phyloP scores from a whole-genome alignment of 2,797 vertebrate genomes.

The Sebastes iracundus region DNA sequence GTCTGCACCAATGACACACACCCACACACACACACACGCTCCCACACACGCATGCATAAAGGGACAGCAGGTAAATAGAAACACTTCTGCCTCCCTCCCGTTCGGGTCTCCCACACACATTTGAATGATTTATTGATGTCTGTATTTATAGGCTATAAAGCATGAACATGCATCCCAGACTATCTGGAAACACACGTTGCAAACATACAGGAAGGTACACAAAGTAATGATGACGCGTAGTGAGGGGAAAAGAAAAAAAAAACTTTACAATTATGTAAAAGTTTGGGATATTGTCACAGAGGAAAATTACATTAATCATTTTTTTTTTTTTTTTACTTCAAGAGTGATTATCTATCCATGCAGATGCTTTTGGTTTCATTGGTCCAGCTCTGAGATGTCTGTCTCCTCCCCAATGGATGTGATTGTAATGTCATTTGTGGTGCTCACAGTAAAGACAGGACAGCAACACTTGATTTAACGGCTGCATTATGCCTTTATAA shows the following conservation, averaged over 20 bases:
- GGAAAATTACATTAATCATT: neutral
- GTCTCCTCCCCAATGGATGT: neutral
- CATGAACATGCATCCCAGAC: neutral
- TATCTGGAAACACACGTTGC: neutral
- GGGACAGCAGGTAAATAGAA: neutral
- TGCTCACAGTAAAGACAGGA: neutral
- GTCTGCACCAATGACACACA: slow-evolving; percentile 46
- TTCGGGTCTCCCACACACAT: neutral
- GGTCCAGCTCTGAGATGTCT: neutral
- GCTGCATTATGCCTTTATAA: neutral
- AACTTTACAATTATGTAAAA: neutral
- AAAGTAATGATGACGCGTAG: neutral
- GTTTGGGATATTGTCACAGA: neutral
- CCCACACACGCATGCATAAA: neutral
- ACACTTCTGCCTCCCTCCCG: neutral
- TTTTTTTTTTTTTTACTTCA: neutral
- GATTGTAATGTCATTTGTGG: neutral
- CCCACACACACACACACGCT: slow-evolving; percentile 11
- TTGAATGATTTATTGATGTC: slow-evolving; percentile 10
- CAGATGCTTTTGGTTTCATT: neutral
- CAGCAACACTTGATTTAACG: neutral
- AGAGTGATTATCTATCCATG: neutral
- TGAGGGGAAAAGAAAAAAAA: neutral
- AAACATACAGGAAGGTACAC: neutral
- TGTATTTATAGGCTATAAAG: neutral